Evolutionary conservation across 2,888 invertebrate species (phyloP).

Genomic region (Lycocerus yunnanus): DNA sequence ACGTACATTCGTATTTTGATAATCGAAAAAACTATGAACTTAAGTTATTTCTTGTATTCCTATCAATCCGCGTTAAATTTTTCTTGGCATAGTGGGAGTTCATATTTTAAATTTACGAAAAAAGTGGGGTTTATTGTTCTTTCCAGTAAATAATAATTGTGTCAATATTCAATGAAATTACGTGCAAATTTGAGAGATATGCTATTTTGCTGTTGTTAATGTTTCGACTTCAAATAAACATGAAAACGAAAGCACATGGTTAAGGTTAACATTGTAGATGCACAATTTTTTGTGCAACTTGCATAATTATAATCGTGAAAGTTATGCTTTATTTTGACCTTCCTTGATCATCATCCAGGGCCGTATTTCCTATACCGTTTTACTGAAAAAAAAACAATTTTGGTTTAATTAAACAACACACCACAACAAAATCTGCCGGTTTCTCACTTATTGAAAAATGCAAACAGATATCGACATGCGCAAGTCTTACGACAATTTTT

Average conservation of each 20-base stretch:
- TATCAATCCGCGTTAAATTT: slow-evolving; percentile 10
- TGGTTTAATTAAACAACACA: no score
- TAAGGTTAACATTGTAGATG: neutral
- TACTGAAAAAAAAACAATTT: no score
- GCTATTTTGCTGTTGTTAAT: neutral
- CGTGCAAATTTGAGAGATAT: neutral
- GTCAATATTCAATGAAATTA: slow-evolving; percentile 10
- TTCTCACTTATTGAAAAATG: neutral
- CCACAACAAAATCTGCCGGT: neutral
- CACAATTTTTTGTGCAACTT: slow-evolving; percentile 3
- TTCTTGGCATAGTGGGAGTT: slow-evolving; percentile 5
- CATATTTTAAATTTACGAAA: neutral
- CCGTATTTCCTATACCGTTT: slow-evolving; percentile 1
- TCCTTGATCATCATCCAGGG: slow-evolving; percentile 6
- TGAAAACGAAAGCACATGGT: neutral
- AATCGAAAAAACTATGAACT: slow-evolving; percentile 3
- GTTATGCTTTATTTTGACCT: slow-evolving; percentile 17
- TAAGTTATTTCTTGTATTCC: slow-evolving; percentile 10
- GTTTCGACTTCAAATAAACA: neutral
- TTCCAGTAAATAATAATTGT: neutral
- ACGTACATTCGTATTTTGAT: neutral
- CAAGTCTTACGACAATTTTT: no score
- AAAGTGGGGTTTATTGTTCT: slow-evolving; percentile 2
- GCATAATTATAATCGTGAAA: slow-evolving; percentile 13
- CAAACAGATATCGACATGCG: no score